These are phyloP conservation scores for Acanthosepion lycidas DNA, from an alignment of 2,888 invertebrate genomes.

Conservation along the genomic window DNA sequence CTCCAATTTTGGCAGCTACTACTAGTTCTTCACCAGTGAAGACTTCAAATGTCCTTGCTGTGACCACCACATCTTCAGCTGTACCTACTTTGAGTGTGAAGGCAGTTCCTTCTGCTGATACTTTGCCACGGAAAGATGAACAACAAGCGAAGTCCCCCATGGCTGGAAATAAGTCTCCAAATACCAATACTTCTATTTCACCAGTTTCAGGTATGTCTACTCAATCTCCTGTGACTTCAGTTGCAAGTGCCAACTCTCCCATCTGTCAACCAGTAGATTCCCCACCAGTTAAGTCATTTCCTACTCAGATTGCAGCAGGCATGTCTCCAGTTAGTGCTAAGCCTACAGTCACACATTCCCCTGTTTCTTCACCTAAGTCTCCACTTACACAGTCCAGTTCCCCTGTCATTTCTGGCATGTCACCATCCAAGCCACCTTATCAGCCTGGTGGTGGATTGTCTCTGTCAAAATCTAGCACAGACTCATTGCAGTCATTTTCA, in stretches of 20 bases:
- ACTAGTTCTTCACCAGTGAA: not conserved
- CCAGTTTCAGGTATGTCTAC: not conserved
- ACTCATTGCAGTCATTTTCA: not conserved
- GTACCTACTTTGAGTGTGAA: not conserved
- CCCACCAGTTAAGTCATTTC: too few relatives aligned
- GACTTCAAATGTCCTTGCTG: too few relatives aligned
- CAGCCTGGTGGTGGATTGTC: not conserved
- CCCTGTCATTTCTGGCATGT: not conserved
- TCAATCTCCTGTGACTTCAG: too few relatives aligned
- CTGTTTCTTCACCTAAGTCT: not conserved
- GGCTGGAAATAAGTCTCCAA: not conserved
- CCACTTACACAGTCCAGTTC: not conserved
- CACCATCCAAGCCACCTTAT: not conserved
- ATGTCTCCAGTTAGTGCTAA: not conserved
- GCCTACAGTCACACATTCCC: not conserved
- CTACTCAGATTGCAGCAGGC: too few relatives aligned
- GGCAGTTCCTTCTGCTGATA: not conserved
- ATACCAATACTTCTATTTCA: not conserved
- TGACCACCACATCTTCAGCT: not conserved
- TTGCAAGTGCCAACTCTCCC: too few relatives aligned
- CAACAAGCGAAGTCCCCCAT: not conserved
- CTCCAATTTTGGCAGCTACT: too few relatives aligned
- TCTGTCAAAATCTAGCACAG: not conserved
- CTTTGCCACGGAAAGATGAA: not conserved
- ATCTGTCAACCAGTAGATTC: too few relatives aligned